Evolutionary conservation across 2,113 vertebrate genomes (phyloP).

Genomic region (Alligator sinensis): DNA sequence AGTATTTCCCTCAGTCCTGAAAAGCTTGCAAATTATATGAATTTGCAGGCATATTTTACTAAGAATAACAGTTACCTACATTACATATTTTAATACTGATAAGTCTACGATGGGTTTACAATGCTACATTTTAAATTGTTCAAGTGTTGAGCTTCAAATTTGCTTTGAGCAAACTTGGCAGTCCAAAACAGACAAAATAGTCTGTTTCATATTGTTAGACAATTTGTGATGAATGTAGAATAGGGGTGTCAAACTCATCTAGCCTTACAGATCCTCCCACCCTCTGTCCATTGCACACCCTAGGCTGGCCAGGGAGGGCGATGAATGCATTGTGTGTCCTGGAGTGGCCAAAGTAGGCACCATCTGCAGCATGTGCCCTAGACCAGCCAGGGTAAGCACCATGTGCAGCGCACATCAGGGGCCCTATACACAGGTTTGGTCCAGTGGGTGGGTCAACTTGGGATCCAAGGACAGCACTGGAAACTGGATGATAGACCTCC

Average conservation of each 20-base stretch:
- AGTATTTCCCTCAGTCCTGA: neutral
- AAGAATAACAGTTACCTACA: neutral
- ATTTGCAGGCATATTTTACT: neutral
- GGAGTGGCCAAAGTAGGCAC: too few species aligned
- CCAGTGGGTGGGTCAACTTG: too few species aligned
- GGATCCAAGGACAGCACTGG: too few species aligned
- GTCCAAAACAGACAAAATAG: neutral
- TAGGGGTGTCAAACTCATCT: too few species aligned
- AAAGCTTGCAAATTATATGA: neutral
- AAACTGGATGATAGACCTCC: too few species aligned
- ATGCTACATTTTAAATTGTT: neutral
- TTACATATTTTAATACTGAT: neutral
- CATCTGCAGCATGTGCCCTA: too few species aligned
- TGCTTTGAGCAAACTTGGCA: neutral
- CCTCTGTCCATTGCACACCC: too few species aligned
- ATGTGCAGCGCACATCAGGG: too few species aligned
- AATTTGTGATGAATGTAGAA: neutral
- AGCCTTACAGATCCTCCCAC: neutral
- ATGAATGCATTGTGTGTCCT: too few species aligned
- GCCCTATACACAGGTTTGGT: too few species aligned
- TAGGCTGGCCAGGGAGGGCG: too few species aligned
- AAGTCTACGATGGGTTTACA: neutral
- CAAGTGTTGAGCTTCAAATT: neutral
- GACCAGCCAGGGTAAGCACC: too few species aligned
- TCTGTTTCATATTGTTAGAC: neutral